A percentile compares a stretch with the other conserved stretches of the same genome.
Conservation (phyloP, 2,113 vertebrate genomes). For the Lepidothrix coronata region DNA sequence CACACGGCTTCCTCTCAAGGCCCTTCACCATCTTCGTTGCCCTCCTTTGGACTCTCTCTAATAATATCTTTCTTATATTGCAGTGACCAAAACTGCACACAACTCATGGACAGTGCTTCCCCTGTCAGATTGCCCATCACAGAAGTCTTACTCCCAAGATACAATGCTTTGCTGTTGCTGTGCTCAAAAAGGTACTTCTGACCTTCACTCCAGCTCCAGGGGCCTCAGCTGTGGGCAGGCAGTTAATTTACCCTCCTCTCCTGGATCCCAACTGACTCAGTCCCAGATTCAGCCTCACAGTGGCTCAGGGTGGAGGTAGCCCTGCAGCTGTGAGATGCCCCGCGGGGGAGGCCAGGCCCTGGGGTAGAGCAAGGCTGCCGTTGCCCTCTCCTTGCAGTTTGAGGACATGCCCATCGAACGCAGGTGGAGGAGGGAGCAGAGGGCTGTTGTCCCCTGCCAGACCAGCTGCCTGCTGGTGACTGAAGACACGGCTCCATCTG, state of each 20-base stretch:
- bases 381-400: not conserved
- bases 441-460: not conserved
- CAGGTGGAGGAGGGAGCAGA: rapidly evolving
- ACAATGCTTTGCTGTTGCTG: not conserved
- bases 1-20: not conserved
- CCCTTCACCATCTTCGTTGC: not conserved
- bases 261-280: rapidly evolving
- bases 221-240: rapidly evolving
- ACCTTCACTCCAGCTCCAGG: not conserved
- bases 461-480: not conserved
- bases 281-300: not conserved
- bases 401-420: not conserved
- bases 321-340: not conserved
- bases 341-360: not conserved
- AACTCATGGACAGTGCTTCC: not conserved
- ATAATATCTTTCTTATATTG: not conserved
- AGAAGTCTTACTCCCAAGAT: not conserved
- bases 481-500: constrained; percentile 48
- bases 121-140: not conserved
- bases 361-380: not conserved
- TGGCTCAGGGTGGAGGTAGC: not conserved
- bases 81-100: not conserved
- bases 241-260: not conserved
- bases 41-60: not conserved
- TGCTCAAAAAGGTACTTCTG: not conserved